These are phyloP conservation scores for Pentalonia nigronervosa DNA, from an alignment of 1,140 invertebrate species.

Conservation along the genomic window DNA sequence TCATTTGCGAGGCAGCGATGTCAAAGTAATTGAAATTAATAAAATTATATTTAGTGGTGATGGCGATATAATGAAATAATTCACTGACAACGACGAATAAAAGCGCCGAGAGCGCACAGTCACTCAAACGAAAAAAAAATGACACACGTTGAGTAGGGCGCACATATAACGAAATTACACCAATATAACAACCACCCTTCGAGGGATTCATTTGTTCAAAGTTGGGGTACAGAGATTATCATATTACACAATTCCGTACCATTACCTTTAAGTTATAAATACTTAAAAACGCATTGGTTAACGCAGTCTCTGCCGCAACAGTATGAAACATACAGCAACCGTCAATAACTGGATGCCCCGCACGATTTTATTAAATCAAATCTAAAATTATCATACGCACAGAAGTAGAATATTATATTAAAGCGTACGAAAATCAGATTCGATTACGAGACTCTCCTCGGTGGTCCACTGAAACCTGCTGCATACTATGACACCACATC, in stretches of 20 bases:
- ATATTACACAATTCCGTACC: slow-evolving; percentile 18
- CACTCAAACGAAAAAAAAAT: slow-evolving; percentile 45
- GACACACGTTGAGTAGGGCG: slow-evolving; percentile 37
- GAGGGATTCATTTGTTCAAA: neutral
- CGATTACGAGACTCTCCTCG: neutral
- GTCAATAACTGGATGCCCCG: neutral
- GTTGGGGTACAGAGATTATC: slow-evolving; percentile 15
- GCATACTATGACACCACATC: neutral
- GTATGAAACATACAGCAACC: neutral
- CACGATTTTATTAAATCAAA: slow-evolving; percentile 19
- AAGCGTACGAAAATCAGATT: neutral
- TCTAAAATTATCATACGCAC: neutral
- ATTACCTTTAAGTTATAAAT: slow-evolving; percentile 37
- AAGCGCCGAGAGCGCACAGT: neutral
- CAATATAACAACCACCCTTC: slow-evolving; percentile 38
- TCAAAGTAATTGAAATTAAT: slow-evolving; percentile 43
- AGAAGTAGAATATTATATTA: neutral
- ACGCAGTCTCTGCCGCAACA: neutral
- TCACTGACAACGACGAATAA: slow-evolving; percentile 41
- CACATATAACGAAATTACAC: slow-evolving; percentile 44
- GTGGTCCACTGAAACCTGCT: neutral
- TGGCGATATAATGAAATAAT: slow-evolving; percentile 41
- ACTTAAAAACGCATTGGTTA: slow-evolving; percentile 31
- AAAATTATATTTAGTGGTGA: slow-evolving; percentile 38
- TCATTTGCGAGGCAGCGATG: neutral